Percentiles rank a stretch among this genome's conserved stretches.
phyloP scores from a whole-genome alignment of 1,140 invertebrate species.

The Amphibalanus amphitrite region DNA sequence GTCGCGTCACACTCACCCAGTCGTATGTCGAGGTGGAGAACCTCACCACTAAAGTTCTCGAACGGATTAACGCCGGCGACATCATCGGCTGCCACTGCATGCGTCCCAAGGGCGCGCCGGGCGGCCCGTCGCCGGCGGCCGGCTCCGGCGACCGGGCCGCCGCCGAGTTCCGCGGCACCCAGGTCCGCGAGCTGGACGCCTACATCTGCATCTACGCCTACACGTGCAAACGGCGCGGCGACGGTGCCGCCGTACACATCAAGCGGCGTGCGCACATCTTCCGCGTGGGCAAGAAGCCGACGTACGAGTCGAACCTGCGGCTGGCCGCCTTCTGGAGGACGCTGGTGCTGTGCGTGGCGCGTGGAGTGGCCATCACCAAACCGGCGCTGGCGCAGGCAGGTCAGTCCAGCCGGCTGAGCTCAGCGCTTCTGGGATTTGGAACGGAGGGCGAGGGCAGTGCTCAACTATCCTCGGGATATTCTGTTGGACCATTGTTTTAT shows the following conservation, averaged over 20 bases:
- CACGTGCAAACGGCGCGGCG: slow-evolving; percentile 44
- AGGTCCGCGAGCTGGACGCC: slow-evolving; percentile 41
- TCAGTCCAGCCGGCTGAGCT: slow-evolving; percentile 36
- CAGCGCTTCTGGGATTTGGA: too few relatives aligned
- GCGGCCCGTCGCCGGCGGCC: slow-evolving; percentile 28
- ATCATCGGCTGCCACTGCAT: slow-evolving; percentile 64
- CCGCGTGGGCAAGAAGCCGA: slow-evolving; percentile 55
- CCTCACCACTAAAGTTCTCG: neutral
- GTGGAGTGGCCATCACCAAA: slow-evolving; percentile 7
- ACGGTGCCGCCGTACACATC: slow-evolving; percentile 33
- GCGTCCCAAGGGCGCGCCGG: slow-evolving; percentile 44
- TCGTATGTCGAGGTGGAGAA: neutral
- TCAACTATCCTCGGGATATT: too few relatives aligned
- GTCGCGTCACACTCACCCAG: neutral
- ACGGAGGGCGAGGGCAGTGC: too few relatives aligned
- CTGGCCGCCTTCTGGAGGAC: slow-evolving; percentile 66
- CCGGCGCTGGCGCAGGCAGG: slow-evolving; percentile 21
- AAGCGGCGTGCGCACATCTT: slow-evolving; percentile 59
- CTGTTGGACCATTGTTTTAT: too few relatives aligned
- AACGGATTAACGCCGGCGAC: slow-evolving; percentile 26
- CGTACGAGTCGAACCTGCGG: slow-evolving; percentile 63
- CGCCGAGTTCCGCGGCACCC: slow-evolving; percentile 33
- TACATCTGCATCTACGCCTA: slow-evolving; percentile 77
- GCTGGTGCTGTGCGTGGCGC: slow-evolving; percentile 48
- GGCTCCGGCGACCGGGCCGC: slow-evolving; percentile 41